Evolutionary conservation across 2,888 invertebrate species (phyloP), one percentile per base, ranked within the genome.

Genomic region (Acholoe squamosa): DNA sequence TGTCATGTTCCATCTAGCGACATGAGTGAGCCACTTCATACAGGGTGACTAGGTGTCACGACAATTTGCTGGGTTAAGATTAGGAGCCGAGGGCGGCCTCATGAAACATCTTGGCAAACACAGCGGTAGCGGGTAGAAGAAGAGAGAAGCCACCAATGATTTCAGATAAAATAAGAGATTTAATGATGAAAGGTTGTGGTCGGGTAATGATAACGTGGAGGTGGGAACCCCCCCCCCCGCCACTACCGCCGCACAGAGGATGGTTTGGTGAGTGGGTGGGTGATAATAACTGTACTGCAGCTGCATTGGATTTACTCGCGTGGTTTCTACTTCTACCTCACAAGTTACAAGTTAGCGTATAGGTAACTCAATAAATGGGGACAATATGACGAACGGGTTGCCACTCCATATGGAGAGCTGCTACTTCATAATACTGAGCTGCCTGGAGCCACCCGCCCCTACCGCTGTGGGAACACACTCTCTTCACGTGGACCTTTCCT

Each of bases 381-480:
- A n/a, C 61, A 61, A n/a, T 61, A 61, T 61, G 3, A 61, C n/a
- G 7, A 61, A 61, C 61, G 61, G n/a, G 5, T n/a, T 61, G 22
- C 22, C n/a, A 61, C 61, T 61, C 61, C 61, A 61, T 61, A n/a
- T 61, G 61, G 19, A n/a, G 61, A 61, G 61, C 61, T 61, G n/a
- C 61, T 61, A 7, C 61, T 61, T 61, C 61, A 61, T 61, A 61
- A 61, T n/a, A 3, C 43, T 1, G 61, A 61, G 61, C 61, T n/a
- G 61, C 43, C 10, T 7, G 5, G 12, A 12, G 12, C 61, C 61
- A 7, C n/a, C n/a, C n/a, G n/a, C n/a, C n/a, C n/a, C n/a, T n/a
- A n/a, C n/a, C n/a, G n/a, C 61, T 19, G n/a, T 61, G 61, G 61
- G 61, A 61, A 61, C 61, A n/a, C n/a, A n/a, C 61, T 61, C 61